These are phyloP conservation scores for Fukomys damarensis DNA, from an alignment of 2,113 vertebrate genomes.

Conservation along the genomic window DNA sequence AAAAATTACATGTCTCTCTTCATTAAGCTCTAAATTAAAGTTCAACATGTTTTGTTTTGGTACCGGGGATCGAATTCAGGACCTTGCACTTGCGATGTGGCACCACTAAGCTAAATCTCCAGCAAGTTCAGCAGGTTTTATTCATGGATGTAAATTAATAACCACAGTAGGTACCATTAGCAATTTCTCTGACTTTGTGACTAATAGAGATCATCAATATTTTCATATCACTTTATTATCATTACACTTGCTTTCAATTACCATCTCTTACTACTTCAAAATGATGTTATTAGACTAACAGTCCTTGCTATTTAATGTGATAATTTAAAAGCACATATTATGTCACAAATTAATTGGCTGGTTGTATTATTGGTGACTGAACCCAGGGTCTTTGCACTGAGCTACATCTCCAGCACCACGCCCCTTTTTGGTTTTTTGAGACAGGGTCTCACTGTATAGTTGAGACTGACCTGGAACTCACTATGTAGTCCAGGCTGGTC, in stretches of 20 bases:
- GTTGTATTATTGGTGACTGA: neutral
- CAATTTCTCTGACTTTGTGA: neutral
- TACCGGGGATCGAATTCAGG: too few species aligned
- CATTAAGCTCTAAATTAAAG: conserved; percentile 10
- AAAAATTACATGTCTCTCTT: neutral
- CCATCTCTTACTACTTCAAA: neutral
- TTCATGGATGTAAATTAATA: neutral
- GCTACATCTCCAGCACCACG: neutral
- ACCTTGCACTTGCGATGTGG: too few species aligned
- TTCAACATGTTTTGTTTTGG: too few species aligned
- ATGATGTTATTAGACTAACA: neutral
- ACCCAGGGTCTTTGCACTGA: neutral
- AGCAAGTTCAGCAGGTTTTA: neutral
- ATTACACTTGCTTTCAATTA: neutral
- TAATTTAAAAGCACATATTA: neutral
- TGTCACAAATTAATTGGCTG: neutral
- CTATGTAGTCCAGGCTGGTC: too few species aligned
- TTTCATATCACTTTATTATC: neutral
- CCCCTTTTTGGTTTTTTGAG: too few species aligned
- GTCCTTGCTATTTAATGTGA: neutral
- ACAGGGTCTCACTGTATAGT: too few species aligned
- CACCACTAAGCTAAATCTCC: too few species aligned
- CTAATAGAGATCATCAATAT: neutral
- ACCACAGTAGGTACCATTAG: neutral
- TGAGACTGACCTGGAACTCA: too few species aligned